phyloP scores from a whole-genome alignment of 1,140 invertebrate species.

The Aricia agestis region DNA sequence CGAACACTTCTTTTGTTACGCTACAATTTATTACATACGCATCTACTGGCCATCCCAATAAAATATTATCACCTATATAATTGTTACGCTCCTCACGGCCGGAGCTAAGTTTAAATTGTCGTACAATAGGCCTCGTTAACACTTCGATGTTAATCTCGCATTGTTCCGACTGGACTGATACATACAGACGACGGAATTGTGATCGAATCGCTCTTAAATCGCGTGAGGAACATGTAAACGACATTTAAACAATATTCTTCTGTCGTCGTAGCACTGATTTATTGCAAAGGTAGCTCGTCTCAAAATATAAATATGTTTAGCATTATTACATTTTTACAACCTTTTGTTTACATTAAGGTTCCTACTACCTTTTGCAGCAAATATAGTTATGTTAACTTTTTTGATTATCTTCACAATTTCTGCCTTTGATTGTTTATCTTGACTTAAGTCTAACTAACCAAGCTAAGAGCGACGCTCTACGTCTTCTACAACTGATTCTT shows the following conservation, averaged over 20 bases:
- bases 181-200: neutral
- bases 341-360: too few species aligned
- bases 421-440: too few species aligned
- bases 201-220: neutral
- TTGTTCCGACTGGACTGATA: neutral
- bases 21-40: neutral
- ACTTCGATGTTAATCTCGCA: conserved; percentile 11
- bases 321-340: neutral
- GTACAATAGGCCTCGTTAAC: conserved; percentile 9
- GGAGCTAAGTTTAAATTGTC: neutral
- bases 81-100: neutral
- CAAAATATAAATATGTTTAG: neutral
- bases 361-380: neutral
- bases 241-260: neutral
- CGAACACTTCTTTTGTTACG: too few species aligned
- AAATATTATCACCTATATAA: neutral
- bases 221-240: neutral
- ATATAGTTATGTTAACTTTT: neutral
- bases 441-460: too few species aligned
- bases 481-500: too few species aligned
- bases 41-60: neutral
- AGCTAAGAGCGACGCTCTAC: too few species aligned
- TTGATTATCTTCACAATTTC: neutral
- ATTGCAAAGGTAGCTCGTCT: neutral
- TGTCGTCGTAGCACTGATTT: neutral